Evolutionary conservation across 2,888 invertebrate genomes (phyloP), one percentile per base, ranked within the genome.

Genomic region (Celastrina argiolus): DNA sequence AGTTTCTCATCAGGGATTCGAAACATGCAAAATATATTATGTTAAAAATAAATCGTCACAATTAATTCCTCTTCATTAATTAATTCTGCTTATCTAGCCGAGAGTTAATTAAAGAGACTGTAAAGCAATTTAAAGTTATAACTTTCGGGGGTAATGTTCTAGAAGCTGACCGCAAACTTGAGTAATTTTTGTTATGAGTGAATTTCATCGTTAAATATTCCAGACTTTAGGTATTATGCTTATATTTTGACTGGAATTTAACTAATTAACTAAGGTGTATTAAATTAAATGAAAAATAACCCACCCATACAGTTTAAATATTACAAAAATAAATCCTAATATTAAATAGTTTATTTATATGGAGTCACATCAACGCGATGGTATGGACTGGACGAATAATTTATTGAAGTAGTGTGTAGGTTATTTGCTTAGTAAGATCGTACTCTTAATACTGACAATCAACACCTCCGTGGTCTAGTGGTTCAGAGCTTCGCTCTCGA

Each of bases 51-150:
- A n/a, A 22, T 51, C 22, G 22, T 22, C 22, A 51, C 22, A 51
- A 51, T 51, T 51, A 22, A 51, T 61, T 61, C 61, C 34, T 22
- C 12, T 61, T 39, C 34, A 61, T 61, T 61, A 61, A 61, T 36
- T 36, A 22, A 22, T 34, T 36, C 39, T 61, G 61, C 34, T 61
- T 61, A 34, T 61, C 34, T 61, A 36, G 58, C 22, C 34, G 36
- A 39, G 18, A 61, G 61, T 36, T 61, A 61, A 61, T 61, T 36
- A 61, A 61, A 61, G 34, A 36, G 39, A 39, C 61, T 61, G 18
- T 61, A 22, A 61, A 61, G 61, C 61, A 61, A 61, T 61, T 61
- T 61, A 36, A 61, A 61, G 36, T 61, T 61, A 36, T 36, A 61
- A 61, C 39, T 61, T 61, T 61, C 39, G 34, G 36, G 61, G 61